phyloP scores from a whole-genome alignment of 92 coral and sea anemone genomes.

The Micromussa lordhowensis region DNA sequence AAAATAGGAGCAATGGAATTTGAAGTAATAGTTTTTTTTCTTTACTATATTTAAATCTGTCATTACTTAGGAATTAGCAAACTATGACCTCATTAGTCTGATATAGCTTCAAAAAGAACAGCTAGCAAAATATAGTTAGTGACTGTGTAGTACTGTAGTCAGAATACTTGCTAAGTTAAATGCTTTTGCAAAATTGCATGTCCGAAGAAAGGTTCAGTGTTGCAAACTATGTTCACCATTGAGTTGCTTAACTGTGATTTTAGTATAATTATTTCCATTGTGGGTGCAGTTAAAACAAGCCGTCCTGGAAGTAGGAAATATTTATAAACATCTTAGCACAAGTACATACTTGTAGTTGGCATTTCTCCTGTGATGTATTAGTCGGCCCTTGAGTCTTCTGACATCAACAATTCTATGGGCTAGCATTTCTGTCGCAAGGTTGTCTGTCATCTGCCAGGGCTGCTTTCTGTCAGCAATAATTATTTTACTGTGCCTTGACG shows the following conservation, averaged over 20 bases:
- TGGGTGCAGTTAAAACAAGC: not conserved
- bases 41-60: not conserved
- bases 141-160: not conserved
- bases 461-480: not conserved
- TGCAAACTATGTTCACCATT: not conserved
- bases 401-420: not conserved
- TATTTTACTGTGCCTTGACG: not conserved
- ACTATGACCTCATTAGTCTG: constrained; percentile 8
- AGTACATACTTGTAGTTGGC: constrained; percentile 4
- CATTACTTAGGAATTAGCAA: not conserved
- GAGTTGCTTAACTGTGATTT: not conserved
- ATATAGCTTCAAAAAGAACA: constrained; percentile 1
- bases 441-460: not conserved
- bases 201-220: not conserved
- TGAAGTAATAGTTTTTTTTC: not conserved
- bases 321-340: constrained; percentile 1
- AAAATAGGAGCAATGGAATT: not conserved
- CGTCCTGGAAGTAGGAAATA: not conserved
- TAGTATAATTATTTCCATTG: not conserved
- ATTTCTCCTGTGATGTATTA: not conserved
- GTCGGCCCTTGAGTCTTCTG: not conserved
- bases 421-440: not conserved
- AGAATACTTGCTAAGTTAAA: not conserved
- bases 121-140: constrained; percentile 4
- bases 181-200: not conserved